A percentile compares a stretch with the other conserved stretches of the same genome.
These are phyloP conservation scores for Thomomys bottae DNA, from an alignment of 2,113 vertebrate genomes.

Conservation along the genomic window DNA sequence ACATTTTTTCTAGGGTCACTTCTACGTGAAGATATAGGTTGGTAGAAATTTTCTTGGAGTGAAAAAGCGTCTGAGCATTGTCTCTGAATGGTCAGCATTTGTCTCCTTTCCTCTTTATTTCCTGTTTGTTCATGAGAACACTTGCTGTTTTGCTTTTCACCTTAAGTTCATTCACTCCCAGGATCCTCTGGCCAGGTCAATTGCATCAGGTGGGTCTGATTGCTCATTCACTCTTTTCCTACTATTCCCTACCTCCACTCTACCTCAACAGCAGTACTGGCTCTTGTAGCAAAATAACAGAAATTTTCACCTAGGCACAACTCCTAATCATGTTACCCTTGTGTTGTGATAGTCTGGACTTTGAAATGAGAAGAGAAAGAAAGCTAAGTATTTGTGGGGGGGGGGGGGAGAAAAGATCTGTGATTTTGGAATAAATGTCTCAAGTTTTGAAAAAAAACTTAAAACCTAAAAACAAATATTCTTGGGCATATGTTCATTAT, in stretches of 20 bases:
- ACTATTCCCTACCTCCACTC: background rate
- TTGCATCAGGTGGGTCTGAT: background rate
- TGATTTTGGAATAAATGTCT: conserved; percentile 12
- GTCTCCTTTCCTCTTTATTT: background rate
- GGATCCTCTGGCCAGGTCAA: background rate
- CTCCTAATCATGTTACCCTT: background rate
- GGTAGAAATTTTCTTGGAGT: conserved; percentile 17
- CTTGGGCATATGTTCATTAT: background rate
- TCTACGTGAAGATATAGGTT: background rate
- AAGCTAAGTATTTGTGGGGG: conserved; percentile 21
- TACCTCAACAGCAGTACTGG: background rate
- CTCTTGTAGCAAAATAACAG: background rate
- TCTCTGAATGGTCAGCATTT: background rate
- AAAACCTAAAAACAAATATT: background rate
- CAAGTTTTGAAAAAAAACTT: background rate
- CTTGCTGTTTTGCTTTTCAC: background rate
- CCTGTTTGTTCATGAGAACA: background rate
- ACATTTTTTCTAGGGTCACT: background rate
- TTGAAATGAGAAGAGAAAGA: conserved; percentile 36
- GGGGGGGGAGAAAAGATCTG: too few relatives aligned
- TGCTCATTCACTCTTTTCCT: background rate
- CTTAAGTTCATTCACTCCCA: background rate
- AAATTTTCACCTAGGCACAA: background rate
- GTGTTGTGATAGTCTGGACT: background rate
- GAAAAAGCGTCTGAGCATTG: background rate